Base-by-base conservation (phyloP, 2,113 vertebrate genomes). In the Sebastes schlegelii region DNA sequence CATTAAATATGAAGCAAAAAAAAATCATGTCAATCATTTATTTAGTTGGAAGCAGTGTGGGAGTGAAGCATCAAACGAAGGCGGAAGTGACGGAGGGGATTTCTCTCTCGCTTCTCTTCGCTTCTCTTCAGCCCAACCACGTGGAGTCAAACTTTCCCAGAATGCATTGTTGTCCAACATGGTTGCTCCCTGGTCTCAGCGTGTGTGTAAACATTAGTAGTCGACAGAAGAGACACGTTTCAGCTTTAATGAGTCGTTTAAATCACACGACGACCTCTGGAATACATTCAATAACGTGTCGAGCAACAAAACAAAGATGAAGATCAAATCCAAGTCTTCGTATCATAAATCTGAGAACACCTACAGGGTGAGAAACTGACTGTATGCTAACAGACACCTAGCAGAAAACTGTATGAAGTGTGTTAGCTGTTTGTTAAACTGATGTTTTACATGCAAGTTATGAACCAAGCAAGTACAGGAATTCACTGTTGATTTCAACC, bases 301-400 rank as follows among this genome's bases (percentile, higher is more conserved):
- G 51, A 63, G 45, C 54, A 19, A 66, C 45, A 61, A 13, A 2
- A 19, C 66, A 8, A 91, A 93, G 40, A 95, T 95, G 94, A 95
- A 95, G 89, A 87, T 94, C 2, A 95, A 95, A 93, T 91, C 90
- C n/a, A 99, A 97, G 66, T 95, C 97, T 3, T 87, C 96, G 26
- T 95, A 97, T 74, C 97, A 98, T 91, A 98, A 97, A 93, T 95
- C 97, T 2, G 96, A 97, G 86, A 99, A 99, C 87, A 99, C 97
- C 0, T 95, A 93, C 91, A 94, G 96, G 96, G 98, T 99, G 89
- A 98, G 97, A 23, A 49, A 54, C 45, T n/a, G 7, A 4, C 14
- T 5, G 58, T 77, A 55, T 79, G 73, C 69, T 73, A 42, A 57
- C 0, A 54, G 10, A n/a, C 5, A 34, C n/a, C 17, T 45, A 48